Evolutionary conservation across 2,888 invertebrate genomes (phyloP), one percentile per base, ranked within the genome.

Genomic region (Epirrita christyi): DNA sequence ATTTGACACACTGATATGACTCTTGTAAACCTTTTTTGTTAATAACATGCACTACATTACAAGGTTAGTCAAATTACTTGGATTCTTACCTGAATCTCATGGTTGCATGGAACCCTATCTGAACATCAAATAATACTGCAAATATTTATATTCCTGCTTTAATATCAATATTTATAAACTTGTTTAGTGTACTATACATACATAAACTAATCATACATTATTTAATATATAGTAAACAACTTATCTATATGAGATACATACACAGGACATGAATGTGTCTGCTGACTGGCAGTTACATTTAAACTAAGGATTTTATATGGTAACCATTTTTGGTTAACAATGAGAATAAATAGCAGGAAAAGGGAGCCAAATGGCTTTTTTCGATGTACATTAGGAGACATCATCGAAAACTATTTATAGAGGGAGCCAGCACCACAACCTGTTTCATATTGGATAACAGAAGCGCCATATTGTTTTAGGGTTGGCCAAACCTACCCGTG

Each of bases 101-200:
- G 38, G 36, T 14, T 13, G 38, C 38, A 5, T 8, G 14, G 8
- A 13, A 6, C n/a, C 8, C n/a, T 11, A 13, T 38, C 13, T 4
- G 21, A 21, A 36, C 5, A 38, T 8, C 14, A 14, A 8, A 49
- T 57, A 28, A 14, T 57, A 61, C 61, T 66, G 63, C 61, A 64
- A 62, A 64, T 58, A 45, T 64, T 65, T 67, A 65, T 65, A 64
- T 65, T 64, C 50, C 63, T 65, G 67, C 67, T 63, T 65, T 63
- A 56, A 61, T 65, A 62, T 65, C 41, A 60, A 58, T 59, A 57
- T 50, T 61, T 60, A 65, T 60, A 63, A 61, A 61, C 44, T 53
- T 54, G 59, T 64, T 58, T 50, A 48, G 29, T 55, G 58, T 59
- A 55, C 44, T 53, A 52, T 59, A 54, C 53, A 57, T 60, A 61